Evolutionary conservation across 1,140 invertebrate genomes (phyloP), one percentile per base, ranked within the genome.

Genomic region (Drosophila ironensis): DNA sequence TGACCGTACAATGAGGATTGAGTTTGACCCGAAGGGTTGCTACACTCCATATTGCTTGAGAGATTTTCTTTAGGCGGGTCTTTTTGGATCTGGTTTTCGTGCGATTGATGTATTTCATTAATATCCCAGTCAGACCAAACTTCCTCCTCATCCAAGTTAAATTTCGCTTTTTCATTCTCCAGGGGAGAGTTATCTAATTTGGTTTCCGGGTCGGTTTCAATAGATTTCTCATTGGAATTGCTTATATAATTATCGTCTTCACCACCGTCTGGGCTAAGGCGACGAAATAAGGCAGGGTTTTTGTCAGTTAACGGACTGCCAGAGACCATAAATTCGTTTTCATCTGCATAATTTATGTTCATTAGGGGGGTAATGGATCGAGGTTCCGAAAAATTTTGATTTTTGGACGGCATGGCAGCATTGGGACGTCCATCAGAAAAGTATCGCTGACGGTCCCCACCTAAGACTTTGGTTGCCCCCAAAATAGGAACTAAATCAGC

Each of bases 401-500:
- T 41, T 7, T 74, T 70, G 12, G 68, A 60, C n/a, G 47, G 81
- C 30, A 72, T 71, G 53, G 90, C 54, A 0, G 69, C 69, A 51
- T 90, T 77, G 1, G 96, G 96, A 64, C 94, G 91, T 7, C 96
- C 96, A 89, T 97, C 96, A 3, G 94, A 94, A 75, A 98, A 97
- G 30, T 96, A 91, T 89, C 94, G 94, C 0, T 92, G 92, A 48
- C 96, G 92, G 72, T 95, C 94, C 0, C 95, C 95, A 8, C 96
- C 95, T 37, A 97, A 94, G 0, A 97, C 95, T 12, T 93, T 92
- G 0, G 93, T 92, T 11, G 95, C 94, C 2, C 88, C 96, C 14
- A 98, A 90, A 53, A 97, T 93, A 2, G 95, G 94, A 16, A 98
- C 94, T 28, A 98, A 87, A 84, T 96, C 94, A 28, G 96, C 95